Conservation (phyloP, 2,797 vertebrate species). For the Pempheris klunzingeri region DNA sequence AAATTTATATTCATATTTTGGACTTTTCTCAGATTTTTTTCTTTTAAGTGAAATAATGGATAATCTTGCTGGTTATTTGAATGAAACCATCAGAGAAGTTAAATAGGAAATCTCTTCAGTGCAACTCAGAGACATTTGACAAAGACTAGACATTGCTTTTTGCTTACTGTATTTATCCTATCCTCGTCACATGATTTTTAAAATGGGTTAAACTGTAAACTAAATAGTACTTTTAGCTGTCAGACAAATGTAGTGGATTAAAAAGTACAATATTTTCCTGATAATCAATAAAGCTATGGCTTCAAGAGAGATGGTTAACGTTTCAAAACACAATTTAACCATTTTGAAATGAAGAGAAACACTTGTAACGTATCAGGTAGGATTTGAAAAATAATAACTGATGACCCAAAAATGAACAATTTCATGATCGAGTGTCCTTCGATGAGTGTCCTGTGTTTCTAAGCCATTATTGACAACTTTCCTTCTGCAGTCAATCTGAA, state of each 20-base stretch:
- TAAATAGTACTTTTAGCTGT: background rate
- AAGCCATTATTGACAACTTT: conserved; percentile 3
- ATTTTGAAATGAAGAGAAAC: background rate
- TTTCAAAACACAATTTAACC: background rate
- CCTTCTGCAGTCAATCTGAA: conserved; percentile 17
- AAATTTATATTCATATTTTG: background rate
- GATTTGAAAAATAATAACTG: background rate
- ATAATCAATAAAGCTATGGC: conserved; percentile 2
- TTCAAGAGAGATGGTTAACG: background rate
- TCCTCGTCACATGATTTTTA: no score
- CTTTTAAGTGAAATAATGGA: background rate
- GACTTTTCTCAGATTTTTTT: background rate
- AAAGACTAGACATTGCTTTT: background rate
- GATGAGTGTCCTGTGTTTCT: background rate
- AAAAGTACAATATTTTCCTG: background rate
- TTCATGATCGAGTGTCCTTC: background rate
- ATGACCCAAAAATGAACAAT: conserved; percentile 1
- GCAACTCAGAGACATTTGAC: background rate
- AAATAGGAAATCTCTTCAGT: background rate
- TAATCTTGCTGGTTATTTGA: background rate
- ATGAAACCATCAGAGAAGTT: background rate
- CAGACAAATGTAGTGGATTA: no score
- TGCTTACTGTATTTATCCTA: background rate
- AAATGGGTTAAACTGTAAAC: background rate
- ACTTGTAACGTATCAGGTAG: background rate